A percentile compares a stretch with the other conserved stretches of the same genome.
Conservation (phyloP, 2,888 invertebrate genomes). For the Drosophila infuscata region DNA sequence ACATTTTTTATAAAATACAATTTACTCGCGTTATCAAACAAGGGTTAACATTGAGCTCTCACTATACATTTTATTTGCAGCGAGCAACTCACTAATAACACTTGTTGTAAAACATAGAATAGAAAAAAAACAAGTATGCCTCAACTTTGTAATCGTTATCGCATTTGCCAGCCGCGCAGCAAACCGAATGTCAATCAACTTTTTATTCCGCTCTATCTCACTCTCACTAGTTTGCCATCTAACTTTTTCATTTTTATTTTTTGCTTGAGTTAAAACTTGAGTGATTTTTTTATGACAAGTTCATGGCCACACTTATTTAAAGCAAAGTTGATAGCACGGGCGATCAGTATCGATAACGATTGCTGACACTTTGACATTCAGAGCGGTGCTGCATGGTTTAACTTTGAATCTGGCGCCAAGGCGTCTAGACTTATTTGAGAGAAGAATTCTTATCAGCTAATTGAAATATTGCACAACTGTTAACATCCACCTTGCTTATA, state of each 20-base stretch:
- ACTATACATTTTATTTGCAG: conserved; percentile 4
- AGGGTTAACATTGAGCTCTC: background rate
- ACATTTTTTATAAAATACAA: conserved; percentile 29
- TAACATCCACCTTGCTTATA: conserved; percentile 15
- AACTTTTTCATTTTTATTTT: conserved; percentile 11
- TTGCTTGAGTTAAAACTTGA: conserved; percentile 39
- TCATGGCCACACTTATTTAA: conserved; percentile 57
- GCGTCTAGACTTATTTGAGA: background rate
- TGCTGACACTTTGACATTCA: conserved; percentile 26
- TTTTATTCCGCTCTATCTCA: conserved; percentile 15
- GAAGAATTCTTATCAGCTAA: conserved; percentile 19
- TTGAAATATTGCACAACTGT: conserved; percentile 13
- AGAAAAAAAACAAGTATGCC: conserved; percentile 33
- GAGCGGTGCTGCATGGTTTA: conserved; percentile 33
- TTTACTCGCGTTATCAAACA: conserved; percentile 2
- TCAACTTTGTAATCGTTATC: conserved; percentile 66
- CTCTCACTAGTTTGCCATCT: conserved; percentile 22
- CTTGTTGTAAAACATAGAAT: conserved; percentile 16
- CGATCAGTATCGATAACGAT: conserved; percentile 64
- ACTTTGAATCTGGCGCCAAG: conserved; percentile 51
- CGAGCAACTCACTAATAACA: conserved; percentile 8
- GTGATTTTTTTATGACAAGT: conserved; percentile 41
- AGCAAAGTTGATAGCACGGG: conserved; percentile 9
- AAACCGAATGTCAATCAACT: conserved; percentile 36
- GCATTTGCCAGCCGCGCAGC: conserved; percentile 34